Evolutionary conservation across 1,140 invertebrate species (phyloP).

Genomic region (Hetaerina americana): DNA sequence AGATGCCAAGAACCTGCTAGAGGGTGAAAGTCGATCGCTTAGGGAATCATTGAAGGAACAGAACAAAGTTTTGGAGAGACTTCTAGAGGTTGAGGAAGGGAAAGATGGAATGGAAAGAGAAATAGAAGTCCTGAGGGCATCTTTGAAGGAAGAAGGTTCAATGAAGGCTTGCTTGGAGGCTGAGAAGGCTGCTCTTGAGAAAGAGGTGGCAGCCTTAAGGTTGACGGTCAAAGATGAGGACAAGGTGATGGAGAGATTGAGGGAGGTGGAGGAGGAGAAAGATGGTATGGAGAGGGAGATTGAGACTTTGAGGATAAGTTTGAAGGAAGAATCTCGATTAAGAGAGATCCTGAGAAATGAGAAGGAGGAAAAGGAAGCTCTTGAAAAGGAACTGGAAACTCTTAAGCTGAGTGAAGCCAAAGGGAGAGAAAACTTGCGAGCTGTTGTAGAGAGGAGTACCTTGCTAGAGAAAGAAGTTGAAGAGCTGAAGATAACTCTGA

Average conservation of each 20-base stretch:
- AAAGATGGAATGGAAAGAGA: not conserved
- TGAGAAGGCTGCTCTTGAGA: not conserved
- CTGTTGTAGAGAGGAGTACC: not conserved
- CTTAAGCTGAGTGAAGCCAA: not conserved
- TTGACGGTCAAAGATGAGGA: not conserved
- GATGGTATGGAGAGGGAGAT: not conserved
- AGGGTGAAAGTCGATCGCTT: not conserved
- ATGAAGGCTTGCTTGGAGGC: not conserved
- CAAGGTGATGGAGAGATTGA: not conserved
- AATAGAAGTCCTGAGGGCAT: not conserved
- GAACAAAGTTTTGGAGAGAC: not conserved
- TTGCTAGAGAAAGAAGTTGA: not conserved
- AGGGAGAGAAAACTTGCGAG: not conserved
- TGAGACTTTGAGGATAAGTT: not conserved
- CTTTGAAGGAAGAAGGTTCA: not conserved
- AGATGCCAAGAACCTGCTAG: not conserved
- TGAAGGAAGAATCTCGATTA: not conserved
- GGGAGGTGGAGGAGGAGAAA: not conserved
- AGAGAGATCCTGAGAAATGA: not conserved
- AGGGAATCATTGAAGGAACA: not conserved
- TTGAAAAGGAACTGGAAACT: not conserved
- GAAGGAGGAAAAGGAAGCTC: not conserved
- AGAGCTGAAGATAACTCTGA: not conserved
- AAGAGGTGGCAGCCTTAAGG: not conserved
- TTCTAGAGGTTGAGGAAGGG: not conserved